These are phyloP conservation scores for Piaya cayana DNA, from an alignment of 2,113 vertebrate genomes.

Conservation along the genomic window DNA sequence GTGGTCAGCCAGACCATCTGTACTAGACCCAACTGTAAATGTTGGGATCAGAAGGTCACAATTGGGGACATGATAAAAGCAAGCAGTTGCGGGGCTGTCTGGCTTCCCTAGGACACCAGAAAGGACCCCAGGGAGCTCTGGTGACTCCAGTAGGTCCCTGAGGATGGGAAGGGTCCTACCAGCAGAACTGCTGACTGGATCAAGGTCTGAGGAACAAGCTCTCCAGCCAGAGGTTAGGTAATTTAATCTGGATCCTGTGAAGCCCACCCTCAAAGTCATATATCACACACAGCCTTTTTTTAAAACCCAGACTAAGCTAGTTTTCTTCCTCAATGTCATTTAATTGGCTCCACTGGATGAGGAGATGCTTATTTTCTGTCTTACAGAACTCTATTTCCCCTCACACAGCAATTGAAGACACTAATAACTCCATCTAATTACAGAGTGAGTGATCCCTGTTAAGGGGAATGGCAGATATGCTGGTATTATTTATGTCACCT, in stretches of 20 bases:
- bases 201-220: neutral
- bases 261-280: neutral
- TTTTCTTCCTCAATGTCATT: neutral
- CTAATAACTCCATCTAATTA: constrained; percentile 35
- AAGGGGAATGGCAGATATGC: neutral
- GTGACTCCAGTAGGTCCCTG: neutral
- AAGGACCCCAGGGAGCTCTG: neutral
- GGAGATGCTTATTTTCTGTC: neutral
- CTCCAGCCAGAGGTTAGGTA: neutral
- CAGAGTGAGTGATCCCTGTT: neutral
- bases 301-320: neutral
- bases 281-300: neutral
- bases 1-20: neutral
- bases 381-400: neutral
- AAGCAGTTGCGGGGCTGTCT: neutral
- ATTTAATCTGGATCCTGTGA: neutral
- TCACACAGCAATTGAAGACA: neutral
- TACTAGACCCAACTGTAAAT: neutral
- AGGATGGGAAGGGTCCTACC: neutral
- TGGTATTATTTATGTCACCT: constrained; percentile 34
- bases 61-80: fast-evolving
- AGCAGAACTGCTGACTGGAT: neutral
- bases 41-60: fast-evolving
- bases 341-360: neutral
- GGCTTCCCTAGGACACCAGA: neutral